phyloP scores from a whole-genome alignment of 1,140 invertebrate genomes.

The Cheumatopsyche charites region DNA sequence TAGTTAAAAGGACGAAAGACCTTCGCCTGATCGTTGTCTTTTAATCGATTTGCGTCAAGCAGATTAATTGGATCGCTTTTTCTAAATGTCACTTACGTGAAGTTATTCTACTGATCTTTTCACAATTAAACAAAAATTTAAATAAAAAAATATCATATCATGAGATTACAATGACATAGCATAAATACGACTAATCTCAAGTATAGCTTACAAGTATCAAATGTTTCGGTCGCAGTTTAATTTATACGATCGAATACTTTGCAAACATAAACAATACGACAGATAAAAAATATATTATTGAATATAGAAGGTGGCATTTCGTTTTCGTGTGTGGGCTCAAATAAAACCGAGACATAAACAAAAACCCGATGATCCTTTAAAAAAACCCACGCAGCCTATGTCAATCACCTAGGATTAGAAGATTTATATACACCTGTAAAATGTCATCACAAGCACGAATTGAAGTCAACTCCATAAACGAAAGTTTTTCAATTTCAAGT shows the following conservation, averaged over 20 bases:
- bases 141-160: no score
- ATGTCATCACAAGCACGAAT: not conserved
- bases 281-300: not conserved
- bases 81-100: no score
- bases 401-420: constrained; percentile 26
- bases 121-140: no score
- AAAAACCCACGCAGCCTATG: constrained; percentile 17
- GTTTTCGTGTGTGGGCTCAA: constrained; percentile 5
- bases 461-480: not conserved
- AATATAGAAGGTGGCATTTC: constrained; percentile 9
- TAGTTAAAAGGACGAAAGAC: no score
- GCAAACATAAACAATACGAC: constrained; percentile 5
- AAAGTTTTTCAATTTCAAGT: not conserved
- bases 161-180: no score
- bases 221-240: not conserved
- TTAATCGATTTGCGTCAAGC: no score
- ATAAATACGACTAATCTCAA: no score
- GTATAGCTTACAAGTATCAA: no score
- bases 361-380: not conserved
- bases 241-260: constrained; percentile 12
- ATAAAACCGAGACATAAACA: not conserved
- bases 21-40: no score
- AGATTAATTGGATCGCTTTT: no score
- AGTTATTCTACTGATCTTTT: no score
- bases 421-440: constrained; percentile 28